Conservation (phyloP, 35 echinoderm and acorn worm genomes). For the Strongylocentrotus purpuratus region DNA sequence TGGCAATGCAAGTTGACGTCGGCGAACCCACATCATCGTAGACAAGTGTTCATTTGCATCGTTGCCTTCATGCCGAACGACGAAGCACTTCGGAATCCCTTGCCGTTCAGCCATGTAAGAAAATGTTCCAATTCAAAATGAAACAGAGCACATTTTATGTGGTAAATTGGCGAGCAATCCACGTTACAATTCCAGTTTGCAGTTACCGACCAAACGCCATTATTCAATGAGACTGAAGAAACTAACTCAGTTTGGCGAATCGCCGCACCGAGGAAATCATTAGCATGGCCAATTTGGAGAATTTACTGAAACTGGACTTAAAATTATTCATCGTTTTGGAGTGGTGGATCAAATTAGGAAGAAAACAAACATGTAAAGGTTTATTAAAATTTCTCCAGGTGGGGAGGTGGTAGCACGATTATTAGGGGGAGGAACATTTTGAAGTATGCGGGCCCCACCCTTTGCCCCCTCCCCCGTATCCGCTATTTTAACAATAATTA, state of each 20-base stretch:
- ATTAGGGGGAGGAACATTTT: no score
- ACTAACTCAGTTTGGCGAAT: background rate
- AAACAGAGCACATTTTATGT: background rate
- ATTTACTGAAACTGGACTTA: background rate
- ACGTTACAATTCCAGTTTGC: background rate
- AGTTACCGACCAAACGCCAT: background rate
- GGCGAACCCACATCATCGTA: constrained; percentile 52
- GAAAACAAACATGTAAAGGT: no score
- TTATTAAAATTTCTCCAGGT: no score
- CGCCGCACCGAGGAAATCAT: background rate
- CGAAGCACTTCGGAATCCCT: constrained; percentile 30
- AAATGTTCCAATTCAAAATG: background rate
- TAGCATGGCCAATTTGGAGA: background rate
- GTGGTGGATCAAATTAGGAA: no score
- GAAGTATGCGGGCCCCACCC: no score
- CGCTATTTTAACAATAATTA: no score
- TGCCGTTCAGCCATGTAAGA: constrained; percentile 20
- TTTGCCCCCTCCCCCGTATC: no score
- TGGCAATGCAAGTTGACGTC: constrained; percentile 22
- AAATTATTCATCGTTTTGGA: no score
- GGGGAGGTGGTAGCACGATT: no score
- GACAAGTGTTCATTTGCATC: background rate
- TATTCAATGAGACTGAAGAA: background rate
- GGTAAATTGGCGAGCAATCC: background rate
- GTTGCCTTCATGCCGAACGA: constrained; percentile 21